Evolutionary conservation across 2,113 vertebrate species (phyloP).

Genomic region (Pelobates fuscus): DNA sequence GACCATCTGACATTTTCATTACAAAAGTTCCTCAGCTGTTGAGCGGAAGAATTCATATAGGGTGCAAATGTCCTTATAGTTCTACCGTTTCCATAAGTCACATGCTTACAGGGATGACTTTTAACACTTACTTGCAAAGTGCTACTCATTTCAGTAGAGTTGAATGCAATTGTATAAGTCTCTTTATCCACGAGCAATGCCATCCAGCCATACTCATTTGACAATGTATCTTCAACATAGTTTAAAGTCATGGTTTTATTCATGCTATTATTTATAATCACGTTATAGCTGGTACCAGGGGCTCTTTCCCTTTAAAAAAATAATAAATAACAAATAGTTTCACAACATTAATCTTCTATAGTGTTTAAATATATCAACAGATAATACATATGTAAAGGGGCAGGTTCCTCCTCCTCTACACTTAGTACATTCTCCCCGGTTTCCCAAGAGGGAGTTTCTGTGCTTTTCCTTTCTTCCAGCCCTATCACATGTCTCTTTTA

Average conservation of each 20-base stretch:
- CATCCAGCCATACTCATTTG: slow-evolving; percentile 67
- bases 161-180: slow-evolving; percentile 61
- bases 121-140: slow-evolving; percentile 63
- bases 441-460: no score
- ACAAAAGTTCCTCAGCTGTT: no score
- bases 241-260: slow-evolving; percentile 65
- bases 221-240: slow-evolving; percentile 68
- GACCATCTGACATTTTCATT: no score
- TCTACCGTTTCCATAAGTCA: no score
- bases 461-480: no score
- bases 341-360: not conserved
- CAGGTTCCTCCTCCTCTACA: no score
- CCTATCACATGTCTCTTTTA: no score
- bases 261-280: slow-evolving; percentile 66
- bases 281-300: slow-evolving; percentile 57
- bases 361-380: not conserved
- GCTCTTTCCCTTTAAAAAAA: slow-evolving; percentile 55
- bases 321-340: not conserved
- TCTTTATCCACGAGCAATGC: slow-evolving; percentile 69
- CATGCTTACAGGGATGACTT: no score
- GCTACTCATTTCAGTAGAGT: slow-evolving; percentile 46
- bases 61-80: no score
- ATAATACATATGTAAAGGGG: no score
- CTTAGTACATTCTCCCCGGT: no score
- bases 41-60: no score